These are phyloP conservation scores for Menura novaehollandiae DNA, from an alignment of 2,113 vertebrate genomes.

Conservation along the genomic window DNA sequence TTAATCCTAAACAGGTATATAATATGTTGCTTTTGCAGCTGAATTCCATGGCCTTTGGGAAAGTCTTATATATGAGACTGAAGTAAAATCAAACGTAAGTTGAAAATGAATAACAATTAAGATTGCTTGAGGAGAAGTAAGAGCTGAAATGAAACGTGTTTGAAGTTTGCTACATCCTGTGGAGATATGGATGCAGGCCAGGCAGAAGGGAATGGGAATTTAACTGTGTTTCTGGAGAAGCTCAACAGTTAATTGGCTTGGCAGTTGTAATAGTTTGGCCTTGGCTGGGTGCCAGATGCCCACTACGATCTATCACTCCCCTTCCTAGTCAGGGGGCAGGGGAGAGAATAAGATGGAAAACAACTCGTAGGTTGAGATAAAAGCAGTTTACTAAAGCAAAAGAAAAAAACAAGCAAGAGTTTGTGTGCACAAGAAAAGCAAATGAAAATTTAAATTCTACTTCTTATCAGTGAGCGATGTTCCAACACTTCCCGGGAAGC, in stretches of 20 bases:
- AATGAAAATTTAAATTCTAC: no score
- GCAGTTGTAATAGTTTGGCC: no score
- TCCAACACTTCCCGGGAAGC: no score
- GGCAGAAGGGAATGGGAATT: not conserved
- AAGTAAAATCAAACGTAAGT: constrained; percentile 90
- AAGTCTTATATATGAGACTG: constrained; percentile 89
- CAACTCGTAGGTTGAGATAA: no score
- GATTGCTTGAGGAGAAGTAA: not conserved
- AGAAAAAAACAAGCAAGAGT: no score
- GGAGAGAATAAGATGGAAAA: no score
- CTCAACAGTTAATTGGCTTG: not conserved
- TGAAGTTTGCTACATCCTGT: not conserved
- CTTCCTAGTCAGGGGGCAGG: no score
- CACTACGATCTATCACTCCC: no score
- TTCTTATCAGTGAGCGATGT: no score
- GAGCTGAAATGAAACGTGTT: not conserved
- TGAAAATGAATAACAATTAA: not conserved
- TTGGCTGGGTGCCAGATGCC: no score
- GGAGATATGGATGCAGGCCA: not conserved
- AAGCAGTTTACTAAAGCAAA: no score
- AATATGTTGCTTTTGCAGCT: constrained; percentile 71
- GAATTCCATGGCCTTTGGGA: constrained; percentile 98
- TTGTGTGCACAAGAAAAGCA: no score
- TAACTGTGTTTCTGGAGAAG: not conserved
- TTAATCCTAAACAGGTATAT: not conserved